Percentiles rank a stretch among this genome's conserved stretches.
These are phyloP conservation scores for Trachops cirrhosus DNA, from an alignment of 2,797 vertebrate species.

Conservation along the genomic window DNA sequence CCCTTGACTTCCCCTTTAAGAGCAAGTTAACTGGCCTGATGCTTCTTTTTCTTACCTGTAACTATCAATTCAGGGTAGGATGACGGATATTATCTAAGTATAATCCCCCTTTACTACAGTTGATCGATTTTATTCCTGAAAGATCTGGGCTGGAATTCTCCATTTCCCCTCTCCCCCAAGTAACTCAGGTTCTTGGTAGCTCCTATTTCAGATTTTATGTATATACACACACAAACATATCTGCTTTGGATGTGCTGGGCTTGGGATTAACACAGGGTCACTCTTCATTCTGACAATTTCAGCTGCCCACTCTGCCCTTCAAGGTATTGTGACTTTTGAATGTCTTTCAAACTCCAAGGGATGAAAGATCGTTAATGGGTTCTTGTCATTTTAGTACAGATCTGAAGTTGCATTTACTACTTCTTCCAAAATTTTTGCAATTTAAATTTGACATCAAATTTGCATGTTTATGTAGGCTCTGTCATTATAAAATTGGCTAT, in stretches of 20 bases:
- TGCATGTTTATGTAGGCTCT: conserved; percentile 8
- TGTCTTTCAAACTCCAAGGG: background rate
- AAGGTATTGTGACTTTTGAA: background rate
- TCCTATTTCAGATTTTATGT: background rate
- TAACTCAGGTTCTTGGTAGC: background rate
- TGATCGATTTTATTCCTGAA: background rate
- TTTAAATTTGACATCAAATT: conserved; percentile 32
- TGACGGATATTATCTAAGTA: background rate
- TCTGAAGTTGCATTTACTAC: background rate
- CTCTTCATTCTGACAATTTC: background rate
- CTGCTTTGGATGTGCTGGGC: background rate
- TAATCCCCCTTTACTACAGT: background rate
- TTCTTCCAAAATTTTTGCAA: conserved; percentile 6
- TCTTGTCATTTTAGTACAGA: background rate
- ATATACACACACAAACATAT: too few relatives aligned
- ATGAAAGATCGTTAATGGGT: background rate
- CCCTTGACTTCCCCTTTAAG: background rate
- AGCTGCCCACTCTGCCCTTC: background rate
- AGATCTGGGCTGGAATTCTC: background rate
- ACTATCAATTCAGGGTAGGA: background rate
- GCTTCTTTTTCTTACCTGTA: background rate
- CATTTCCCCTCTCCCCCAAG: background rate
- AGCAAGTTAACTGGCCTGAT: background rate
- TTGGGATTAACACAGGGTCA: background rate
- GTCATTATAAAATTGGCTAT: background rate